Evolutionary conservation across 1,140 invertebrate species (phyloP).

Genomic region (Trichoplusia ni): DNA sequence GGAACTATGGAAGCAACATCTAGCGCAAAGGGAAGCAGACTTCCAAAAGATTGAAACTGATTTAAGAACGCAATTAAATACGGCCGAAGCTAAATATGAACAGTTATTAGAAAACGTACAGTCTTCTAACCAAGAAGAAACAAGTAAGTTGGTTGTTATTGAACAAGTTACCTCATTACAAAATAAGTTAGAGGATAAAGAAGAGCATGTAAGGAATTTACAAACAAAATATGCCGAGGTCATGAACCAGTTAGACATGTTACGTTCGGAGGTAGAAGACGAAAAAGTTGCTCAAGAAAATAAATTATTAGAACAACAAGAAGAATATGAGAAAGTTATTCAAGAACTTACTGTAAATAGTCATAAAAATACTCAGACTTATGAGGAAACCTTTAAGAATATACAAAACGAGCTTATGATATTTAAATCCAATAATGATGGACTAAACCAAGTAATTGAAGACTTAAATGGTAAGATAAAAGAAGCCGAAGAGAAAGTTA

Average conservation of each 20-base stretch:
- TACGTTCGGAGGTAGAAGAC: constrained; percentile 72
- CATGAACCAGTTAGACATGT: constrained; percentile 71
- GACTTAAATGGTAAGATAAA: constrained; percentile 38
- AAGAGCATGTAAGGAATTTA: constrained; percentile 68
- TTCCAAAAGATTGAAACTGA: constrained; percentile 80
- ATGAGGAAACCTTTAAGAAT: constrained; percentile 47
- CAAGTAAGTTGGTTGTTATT: constrained; percentile 72
- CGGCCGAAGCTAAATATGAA: constrained; percentile 79
- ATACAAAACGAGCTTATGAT: constrained; percentile 57
- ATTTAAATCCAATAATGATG: constrained; percentile 54
- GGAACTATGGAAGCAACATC: constrained; percentile 85
- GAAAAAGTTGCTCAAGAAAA: constrained; percentile 75
- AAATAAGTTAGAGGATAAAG: constrained; percentile 77
- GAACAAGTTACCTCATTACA: constrained; percentile 70
- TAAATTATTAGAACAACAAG: constrained; percentile 71
- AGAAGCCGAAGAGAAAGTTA: constrained; percentile 47
- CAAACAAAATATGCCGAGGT: constrained; percentile 66
- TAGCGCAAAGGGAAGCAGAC: constrained; percentile 82
- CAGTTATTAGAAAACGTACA: constrained; percentile 75
- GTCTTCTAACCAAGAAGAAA: constrained; percentile 76
- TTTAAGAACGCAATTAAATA: constrained; percentile 71
- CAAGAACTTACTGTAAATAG: constrained; percentile 54
- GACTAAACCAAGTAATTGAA: constrained; percentile 46
- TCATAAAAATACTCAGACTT: constrained; percentile 46
- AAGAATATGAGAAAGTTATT: constrained; percentile 72